These are phyloP conservation scores for Chrysolina haemoptera DNA, from an alignment of 2,888 invertebrate genomes.

Conservation along the genomic window DNA sequence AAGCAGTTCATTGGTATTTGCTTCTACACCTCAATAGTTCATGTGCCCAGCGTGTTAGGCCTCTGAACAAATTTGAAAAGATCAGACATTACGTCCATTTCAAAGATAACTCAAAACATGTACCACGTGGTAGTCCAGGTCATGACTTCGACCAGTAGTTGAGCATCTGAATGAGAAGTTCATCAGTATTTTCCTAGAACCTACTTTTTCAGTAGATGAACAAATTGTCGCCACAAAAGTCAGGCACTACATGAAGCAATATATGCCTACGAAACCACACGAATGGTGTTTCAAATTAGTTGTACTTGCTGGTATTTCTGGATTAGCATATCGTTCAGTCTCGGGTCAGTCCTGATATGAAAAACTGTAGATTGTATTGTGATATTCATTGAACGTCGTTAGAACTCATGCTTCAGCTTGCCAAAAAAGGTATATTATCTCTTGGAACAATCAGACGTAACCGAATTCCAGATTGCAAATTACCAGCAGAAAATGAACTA, in stretches of 20 bases:
- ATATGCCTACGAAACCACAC: constrained; percentile 59
- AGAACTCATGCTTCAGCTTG: constrained; percentile 30
- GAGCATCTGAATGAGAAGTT: constrained; percentile 56
- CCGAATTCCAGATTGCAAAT: constrained; percentile 60
- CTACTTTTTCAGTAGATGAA: too few species aligned
- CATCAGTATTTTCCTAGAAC: constrained; percentile 53
- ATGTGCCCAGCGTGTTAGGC: constrained; percentile 17
- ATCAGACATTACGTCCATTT: constrained; percentile 17
- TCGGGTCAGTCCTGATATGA: too few species aligned
- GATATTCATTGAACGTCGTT: constrained; percentile 62
- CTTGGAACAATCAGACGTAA: constrained; percentile 60
- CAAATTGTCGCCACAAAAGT: too few species aligned
- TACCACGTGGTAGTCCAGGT: constrained; percentile 18
- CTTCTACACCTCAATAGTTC: constrained; percentile 16
- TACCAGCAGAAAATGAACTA: constrained; percentile 57
- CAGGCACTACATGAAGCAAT: too few species aligned
- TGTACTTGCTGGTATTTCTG: constrained; percentile 51
- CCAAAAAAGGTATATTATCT: constrained; percentile 53
- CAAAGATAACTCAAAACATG: constrained; percentile 20
- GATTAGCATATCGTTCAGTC: too few species aligned
- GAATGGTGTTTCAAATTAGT: constrained; percentile 57
- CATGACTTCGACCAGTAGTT: constrained; percentile 11
- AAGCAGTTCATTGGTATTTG: constrained; percentile 25
- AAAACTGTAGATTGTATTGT: too few species aligned
- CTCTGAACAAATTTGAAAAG: constrained; percentile 26